Conservation (phyloP, 2,113 vertebrate genomes). For the Orycteropus afer region DNA sequence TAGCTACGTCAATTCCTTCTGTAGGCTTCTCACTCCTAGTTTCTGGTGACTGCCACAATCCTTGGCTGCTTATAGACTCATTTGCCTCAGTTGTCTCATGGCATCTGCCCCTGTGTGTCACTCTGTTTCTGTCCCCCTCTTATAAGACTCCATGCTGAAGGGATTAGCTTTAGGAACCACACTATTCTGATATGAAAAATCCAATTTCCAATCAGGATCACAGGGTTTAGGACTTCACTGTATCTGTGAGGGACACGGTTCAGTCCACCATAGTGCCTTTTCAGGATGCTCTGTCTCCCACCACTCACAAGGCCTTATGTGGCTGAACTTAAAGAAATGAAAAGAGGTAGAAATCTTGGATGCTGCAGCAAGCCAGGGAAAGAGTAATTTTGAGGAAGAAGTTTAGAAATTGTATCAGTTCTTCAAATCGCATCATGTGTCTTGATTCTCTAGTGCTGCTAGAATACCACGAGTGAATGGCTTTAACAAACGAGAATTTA, state of each 20-base stretch:
- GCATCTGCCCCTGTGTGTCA: neutral
- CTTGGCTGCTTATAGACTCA: neutral
- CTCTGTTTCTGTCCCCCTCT: neutral
- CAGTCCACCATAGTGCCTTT: neutral
- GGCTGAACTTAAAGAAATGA: neutral
- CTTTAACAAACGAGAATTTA: no score
- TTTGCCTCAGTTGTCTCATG: neutral
- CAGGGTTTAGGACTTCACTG: no score
- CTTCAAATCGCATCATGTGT: neutral
- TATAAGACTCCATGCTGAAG: neutral
- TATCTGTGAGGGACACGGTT: no score
- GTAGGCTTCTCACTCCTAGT: neutral
- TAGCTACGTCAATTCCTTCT: neutral
- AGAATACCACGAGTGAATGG: no score
- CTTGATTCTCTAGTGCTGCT: no score
- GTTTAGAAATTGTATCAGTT: conserved; percentile 1
- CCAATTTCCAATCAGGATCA: no score
- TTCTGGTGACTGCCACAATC: neutral
- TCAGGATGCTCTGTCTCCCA: neutral
- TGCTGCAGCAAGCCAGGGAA: neutral
- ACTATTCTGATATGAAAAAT: neutral
- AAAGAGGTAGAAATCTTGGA: neutral
- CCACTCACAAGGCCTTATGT: neutral
- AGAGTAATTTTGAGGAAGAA: neutral
- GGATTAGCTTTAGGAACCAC: neutral